A percentile compares a stretch with the other conserved stretches of the same genome.
These are phyloP conservation scores for Mesorhabditis belari DNA, from an alignment of 2,888 invertebrate species.

Conservation along the genomic window DNA sequence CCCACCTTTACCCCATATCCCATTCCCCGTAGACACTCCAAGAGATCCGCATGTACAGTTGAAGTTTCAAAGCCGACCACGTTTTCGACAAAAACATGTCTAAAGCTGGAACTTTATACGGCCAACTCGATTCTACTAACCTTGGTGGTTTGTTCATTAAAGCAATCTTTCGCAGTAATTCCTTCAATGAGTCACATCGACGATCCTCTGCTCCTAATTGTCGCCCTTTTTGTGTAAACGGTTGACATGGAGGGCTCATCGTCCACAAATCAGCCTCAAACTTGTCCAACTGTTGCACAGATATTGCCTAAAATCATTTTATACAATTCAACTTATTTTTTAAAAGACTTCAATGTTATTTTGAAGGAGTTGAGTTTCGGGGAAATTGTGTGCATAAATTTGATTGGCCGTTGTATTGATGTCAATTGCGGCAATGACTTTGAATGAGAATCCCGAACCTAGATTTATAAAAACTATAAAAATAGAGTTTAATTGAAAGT, in stretches of 20 bases:
- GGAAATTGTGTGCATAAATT: constrained; percentile 55
- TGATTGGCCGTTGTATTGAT: constrained; percentile 54
- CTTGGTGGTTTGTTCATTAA: constrained; percentile 57
- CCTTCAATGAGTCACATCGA: constrained; percentile 72
- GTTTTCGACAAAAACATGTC: constrained; percentile 82
- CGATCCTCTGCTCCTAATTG: constrained; percentile 65
- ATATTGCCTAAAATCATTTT: constrained; percentile 61
- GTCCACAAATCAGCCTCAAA: constrained; percentile 70
- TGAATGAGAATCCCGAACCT: constrained; percentile 1
- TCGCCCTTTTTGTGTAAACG: constrained; percentile 69
- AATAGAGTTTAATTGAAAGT: background rate
- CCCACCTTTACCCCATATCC: constrained; percentile 60
- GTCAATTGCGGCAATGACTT: constrained; percentile 54
- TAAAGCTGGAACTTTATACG: background rate
- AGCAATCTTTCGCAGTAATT: constrained; percentile 62
- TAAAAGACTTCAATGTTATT: constrained; percentile 25
- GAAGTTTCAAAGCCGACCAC: constrained; percentile 90
- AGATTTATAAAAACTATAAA: background rate
- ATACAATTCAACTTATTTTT: constrained; percentile 1
- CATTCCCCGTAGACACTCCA: constrained; percentile 64
- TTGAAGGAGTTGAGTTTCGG: constrained; percentile 22
- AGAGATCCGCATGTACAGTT: constrained; percentile 65
- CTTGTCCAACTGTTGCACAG: constrained; percentile 64
- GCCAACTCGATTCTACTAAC: background rate
- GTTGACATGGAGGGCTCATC: constrained; percentile 98